These are phyloP conservation scores for Nixonia krombeini DNA, from an alignment of 1,140 invertebrate genomes.

Conservation along the genomic window DNA sequence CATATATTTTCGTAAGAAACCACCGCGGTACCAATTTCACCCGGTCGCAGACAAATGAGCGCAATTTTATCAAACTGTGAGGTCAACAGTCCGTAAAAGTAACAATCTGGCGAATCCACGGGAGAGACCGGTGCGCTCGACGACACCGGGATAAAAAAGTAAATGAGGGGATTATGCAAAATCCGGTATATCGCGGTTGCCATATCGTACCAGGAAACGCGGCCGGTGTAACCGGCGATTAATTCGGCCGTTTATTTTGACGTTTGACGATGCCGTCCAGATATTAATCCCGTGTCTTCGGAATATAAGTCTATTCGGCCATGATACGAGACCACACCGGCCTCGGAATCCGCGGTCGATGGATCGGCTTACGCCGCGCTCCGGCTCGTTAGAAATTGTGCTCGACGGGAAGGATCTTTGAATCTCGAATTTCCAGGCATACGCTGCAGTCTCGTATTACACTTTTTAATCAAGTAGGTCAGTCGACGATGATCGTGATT, in stretches of 20 bases:
- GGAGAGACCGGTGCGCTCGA: not conserved
- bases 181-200: too few relatives aligned
- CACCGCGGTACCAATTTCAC: conserved; percentile 14
- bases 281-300: not conserved
- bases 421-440: conserved; percentile 33
- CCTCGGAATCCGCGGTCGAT: conserved; percentile 1
- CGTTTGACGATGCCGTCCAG: not conserved
- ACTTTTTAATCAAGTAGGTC: conserved; percentile 64
- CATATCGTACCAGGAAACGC: too few relatives aligned
- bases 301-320: not conserved
- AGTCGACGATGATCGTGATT: conserved; percentile 57
- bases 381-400: conserved; percentile 7
- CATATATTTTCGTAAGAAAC: conserved; percentile 7
- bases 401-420: conserved; percentile 20
- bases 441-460: conserved; percentile 34
- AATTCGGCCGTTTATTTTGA: not conserved
- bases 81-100: conserved; percentile 32
- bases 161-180: too few relatives aligned
- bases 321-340: conserved; percentile 1
- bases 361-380: conserved; percentile 26
- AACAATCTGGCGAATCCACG: conserved; percentile 11
- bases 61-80: conserved; percentile 17
- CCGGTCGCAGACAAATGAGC: conserved; percentile 14
- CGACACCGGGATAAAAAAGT: too few relatives aligned
- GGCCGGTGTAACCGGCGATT: too few relatives aligned